Conservation (phyloP, 2,797 vertebrate genomes). For the Onychomys arenicola region DNA sequence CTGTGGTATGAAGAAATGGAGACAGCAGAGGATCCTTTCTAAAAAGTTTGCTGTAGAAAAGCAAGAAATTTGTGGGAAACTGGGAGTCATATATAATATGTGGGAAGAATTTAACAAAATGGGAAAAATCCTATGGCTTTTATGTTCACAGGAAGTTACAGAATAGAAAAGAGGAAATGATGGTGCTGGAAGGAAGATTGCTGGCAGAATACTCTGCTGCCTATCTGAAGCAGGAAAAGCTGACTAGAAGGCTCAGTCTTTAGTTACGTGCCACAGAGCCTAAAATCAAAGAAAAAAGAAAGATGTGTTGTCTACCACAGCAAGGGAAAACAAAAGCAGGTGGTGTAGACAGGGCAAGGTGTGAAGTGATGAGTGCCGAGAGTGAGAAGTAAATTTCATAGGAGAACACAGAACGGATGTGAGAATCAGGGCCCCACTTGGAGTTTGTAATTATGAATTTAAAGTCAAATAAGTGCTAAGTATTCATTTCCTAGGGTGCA, state of each 20-base stretch:
- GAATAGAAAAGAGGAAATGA: not conserved
- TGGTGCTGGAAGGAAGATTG: not conserved
- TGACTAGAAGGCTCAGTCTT: not conserved
- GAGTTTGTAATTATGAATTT: slow-evolving; percentile 40
- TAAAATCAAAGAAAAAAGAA: not conserved
- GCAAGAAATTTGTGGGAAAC: not conserved
- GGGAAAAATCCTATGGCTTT: not conserved
- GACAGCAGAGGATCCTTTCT: not conserved
- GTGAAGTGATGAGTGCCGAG: slow-evolving; percentile 55
- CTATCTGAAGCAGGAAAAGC: not conserved
- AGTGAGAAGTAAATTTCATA: slow-evolving; percentile 46
- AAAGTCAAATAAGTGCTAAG: not conserved
- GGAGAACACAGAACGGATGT: slow-evolving; percentile 58
- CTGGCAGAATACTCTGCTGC: not conserved
- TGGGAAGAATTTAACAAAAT: not conserved
- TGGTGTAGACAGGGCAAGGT: not conserved
- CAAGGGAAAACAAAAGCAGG: not conserved
- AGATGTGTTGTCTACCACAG: not conserved
- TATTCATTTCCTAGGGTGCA: not conserved
- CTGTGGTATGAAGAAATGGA: not conserved
- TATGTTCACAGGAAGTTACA: not conserved
- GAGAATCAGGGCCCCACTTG: not conserved
- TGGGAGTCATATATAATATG: not conserved
- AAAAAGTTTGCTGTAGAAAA: not conserved
- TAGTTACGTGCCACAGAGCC: not conserved